Conservation (phyloP, 2,113 vertebrate genomes). For the Scalopus aquaticus region DNA sequence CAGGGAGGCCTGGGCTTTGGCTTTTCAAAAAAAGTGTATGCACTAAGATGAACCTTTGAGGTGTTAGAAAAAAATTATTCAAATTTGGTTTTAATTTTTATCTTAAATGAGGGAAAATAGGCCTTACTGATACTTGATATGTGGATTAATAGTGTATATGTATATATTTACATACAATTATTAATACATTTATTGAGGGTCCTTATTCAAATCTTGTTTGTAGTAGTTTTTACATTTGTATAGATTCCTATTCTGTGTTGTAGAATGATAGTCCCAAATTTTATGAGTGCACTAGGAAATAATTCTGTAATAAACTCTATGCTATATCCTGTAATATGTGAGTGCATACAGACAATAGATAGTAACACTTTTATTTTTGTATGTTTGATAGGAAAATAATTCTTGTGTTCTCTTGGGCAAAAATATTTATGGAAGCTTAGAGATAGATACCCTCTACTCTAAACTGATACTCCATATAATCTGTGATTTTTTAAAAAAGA, state of each 20-base stretch:
- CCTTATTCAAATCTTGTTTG: slow-evolving; percentile 1
- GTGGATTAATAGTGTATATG: not conserved
- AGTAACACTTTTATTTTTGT: not conserved
- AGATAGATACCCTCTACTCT: not conserved
- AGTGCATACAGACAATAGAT: not conserved
- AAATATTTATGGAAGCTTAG: not conserved
- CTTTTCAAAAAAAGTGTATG: slow-evolving; percentile 19
- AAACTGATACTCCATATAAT: not conserved
- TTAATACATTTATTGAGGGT: not conserved
- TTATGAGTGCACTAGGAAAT: not conserved
- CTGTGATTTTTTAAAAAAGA: too few species aligned
- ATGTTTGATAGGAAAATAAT: slow-evolving; percentile 18
- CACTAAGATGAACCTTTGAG: not conserved
- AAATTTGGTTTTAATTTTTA: slow-evolving; percentile 30
- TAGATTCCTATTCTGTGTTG: not conserved
- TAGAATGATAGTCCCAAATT: not conserved
- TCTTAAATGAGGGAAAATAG: not conserved
- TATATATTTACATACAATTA: not conserved
- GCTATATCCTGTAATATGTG: not conserved
- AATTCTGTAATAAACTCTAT: not conserved
- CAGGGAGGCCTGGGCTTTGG: not conserved
- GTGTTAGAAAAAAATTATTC: not conserved
- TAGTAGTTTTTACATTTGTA: not conserved
- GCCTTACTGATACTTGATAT: not conserved
- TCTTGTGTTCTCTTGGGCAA: slow-evolving; percentile 28